Evolutionary conservation across 2,888 invertebrate genomes (phyloP).

Genomic region (Melolontha melolontha): DNA sequence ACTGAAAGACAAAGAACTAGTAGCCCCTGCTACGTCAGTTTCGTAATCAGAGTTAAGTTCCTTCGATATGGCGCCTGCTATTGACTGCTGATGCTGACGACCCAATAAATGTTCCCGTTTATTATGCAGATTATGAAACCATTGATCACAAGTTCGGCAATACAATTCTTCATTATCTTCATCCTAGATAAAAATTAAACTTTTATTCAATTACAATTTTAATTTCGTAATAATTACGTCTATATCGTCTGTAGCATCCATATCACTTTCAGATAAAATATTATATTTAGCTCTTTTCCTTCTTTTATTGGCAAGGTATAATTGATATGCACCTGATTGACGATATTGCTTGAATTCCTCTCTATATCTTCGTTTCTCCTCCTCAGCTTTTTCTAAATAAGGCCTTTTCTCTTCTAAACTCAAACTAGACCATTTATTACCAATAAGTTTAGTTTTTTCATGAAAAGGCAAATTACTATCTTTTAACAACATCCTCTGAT

Average conservation of each 20-base stretch:
- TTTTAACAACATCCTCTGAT: constrained; percentile 69
- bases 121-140: constrained; percentile 71
- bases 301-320: constrained; percentile 68
- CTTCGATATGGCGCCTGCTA: constrained; percentile 63
- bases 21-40: constrained; percentile 45
- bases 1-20: constrained; percentile 52
- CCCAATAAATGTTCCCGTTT: constrained; percentile 72
- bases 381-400: constrained; percentile 69
- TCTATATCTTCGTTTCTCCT: constrained; percentile 70
- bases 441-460: constrained; percentile 70
- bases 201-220: neutral
- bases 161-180: constrained; percentile 70
- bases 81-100: constrained; percentile 67
- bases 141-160: constrained; percentile 71
- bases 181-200: constrained; percentile 62
- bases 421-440: constrained; percentile 71
- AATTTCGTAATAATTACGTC: constrained; percentile 60
- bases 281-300: constrained; percentile 64
- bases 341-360: constrained; percentile 70
- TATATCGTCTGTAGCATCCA: constrained; percentile 69
- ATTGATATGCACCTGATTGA: constrained; percentile 69
- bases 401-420: constrained; percentile 68
- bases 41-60: constrained; percentile 58
- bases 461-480: constrained; percentile 67
- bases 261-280: constrained; percentile 66